phyloP scores from a whole-genome alignment of 2,888 invertebrate species.

The Priocnemis perturbator region DNA sequence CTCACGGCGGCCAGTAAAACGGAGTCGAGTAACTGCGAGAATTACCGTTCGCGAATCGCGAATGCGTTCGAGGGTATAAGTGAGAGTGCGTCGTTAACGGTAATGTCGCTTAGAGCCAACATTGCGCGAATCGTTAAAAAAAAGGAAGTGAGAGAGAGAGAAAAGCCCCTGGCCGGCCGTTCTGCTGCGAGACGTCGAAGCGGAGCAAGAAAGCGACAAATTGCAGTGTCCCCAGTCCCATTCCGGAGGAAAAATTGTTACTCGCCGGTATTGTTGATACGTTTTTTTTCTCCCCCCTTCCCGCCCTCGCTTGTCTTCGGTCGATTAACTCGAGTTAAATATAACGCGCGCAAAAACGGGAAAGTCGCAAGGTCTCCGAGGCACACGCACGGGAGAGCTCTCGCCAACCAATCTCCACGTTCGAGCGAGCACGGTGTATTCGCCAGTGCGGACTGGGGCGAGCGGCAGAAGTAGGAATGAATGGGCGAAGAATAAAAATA shows the following conservation, averaged over 20 bases:
- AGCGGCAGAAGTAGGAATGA: no score
- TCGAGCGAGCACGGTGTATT: no score
- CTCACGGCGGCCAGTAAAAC: no score
- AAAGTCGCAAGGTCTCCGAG: conserved; percentile 11
- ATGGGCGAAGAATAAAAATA: no score
- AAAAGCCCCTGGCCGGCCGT: no score
- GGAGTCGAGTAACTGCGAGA: background rate
- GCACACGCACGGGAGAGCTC: background rate
- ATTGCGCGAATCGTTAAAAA: no score
- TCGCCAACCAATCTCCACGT: background rate
- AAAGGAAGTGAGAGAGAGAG: no score
- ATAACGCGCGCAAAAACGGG: conserved; percentile 17
- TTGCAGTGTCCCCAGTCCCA: background rate
- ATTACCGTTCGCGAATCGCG: no score
- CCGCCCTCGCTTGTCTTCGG: conserved; percentile 43
- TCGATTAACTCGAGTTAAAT: no score
- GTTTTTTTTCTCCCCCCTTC: conserved; percentile 12
- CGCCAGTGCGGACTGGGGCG: no score
- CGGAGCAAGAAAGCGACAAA: background rate
- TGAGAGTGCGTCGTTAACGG: background rate
- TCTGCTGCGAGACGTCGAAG: no score
- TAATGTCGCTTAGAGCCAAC: background rate
- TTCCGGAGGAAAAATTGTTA: conserved; percentile 5
- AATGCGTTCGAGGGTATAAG: background rate
- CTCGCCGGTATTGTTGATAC: conserved; percentile 29